phyloP scores from a whole-genome alignment of 2,888 invertebrate species.

The Philereme transversata region DNA sequence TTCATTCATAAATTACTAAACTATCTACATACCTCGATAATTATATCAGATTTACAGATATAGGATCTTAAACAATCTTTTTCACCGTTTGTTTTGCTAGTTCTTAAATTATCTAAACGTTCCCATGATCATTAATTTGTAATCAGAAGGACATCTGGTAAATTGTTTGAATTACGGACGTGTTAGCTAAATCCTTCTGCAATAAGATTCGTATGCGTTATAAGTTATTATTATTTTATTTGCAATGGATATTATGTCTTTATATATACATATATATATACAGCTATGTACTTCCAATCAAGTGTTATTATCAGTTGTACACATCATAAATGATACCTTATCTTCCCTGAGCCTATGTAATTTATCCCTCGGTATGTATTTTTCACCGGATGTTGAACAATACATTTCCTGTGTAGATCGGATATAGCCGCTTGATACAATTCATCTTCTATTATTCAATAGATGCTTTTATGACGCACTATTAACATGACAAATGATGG shows the following conservation, averaged over 20 bases:
- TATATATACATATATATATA: too few relatives aligned
- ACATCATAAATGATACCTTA: background rate
- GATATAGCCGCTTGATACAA: slow-evolving; percentile 42
- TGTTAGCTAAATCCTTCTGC: too few relatives aligned
- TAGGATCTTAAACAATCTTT: too few relatives aligned
- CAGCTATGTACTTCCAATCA: too few relatives aligned
- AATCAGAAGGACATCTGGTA: slow-evolving; percentile 19
- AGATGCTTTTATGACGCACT: slow-evolving; percentile 33
- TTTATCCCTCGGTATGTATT: background rate
- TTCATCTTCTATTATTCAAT: slow-evolving; percentile 49
- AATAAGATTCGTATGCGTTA: background rate
- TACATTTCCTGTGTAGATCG: slow-evolving; percentile 37
- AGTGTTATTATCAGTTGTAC: background rate
- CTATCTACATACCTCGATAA: too few relatives aligned
- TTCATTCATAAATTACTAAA: too few relatives aligned
- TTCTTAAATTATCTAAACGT: background rate
- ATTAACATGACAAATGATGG: slow-evolving; percentile 45
- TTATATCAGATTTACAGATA: too few relatives aligned
- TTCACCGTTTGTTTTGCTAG: background rate
- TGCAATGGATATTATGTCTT: too few relatives aligned
- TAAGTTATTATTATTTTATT: too few relatives aligned
- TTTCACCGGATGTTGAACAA: slow-evolving; percentile 15
- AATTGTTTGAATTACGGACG: slow-evolving; percentile 1
- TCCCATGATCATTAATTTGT: slow-evolving; percentile 17
- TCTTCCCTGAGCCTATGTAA: background rate